phyloP scores from a whole-genome alignment of 2,888 invertebrate species.

The Cheiracanthium punctorium region DNA sequence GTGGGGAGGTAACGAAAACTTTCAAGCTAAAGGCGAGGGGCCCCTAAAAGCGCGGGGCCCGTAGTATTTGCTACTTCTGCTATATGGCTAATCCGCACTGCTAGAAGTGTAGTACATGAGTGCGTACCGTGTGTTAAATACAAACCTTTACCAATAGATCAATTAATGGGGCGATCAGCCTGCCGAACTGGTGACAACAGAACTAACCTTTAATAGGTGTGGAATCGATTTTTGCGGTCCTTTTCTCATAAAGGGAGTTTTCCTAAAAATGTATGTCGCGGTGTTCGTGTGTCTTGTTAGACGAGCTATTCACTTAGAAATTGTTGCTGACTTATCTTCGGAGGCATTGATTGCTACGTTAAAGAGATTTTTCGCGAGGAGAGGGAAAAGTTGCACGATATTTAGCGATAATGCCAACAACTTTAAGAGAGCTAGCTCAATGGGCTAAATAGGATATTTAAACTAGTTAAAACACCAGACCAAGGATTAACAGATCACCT shows the following conservation, averaged over 20 bases:
- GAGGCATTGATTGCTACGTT: neutral
- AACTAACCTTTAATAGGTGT: conserved; percentile 6
- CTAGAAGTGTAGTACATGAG: neutral
- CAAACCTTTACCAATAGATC: neutral
- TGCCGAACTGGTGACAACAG: neutral
- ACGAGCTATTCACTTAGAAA: neutral
- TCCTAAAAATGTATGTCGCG: neutral
- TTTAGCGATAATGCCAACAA: conserved; percentile 70
- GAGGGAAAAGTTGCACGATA: neutral
- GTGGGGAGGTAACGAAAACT: too few species aligned
- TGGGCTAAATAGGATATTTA: conserved; percentile 31
- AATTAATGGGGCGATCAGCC: conserved; percentile 21
- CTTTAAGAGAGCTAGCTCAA: conserved; percentile 64
- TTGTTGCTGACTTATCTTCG: conserved; percentile 17
- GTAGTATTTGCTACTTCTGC: too few species aligned
- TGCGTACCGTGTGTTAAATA: neutral
- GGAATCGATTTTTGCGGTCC: conserved; percentile 34
- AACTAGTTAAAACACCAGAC: neutral
- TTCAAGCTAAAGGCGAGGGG: too few species aligned
- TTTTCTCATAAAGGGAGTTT: neutral
- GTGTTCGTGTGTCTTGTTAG: neutral
- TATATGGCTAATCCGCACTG: neutral
- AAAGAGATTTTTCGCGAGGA: neutral
- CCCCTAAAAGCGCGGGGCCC: too few species aligned
- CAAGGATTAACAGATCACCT: conserved; percentile 14